These are phyloP conservation scores for Festucalex cinctus DNA, from an alignment of 2,113 vertebrate species.

Conservation along the genomic window DNA sequence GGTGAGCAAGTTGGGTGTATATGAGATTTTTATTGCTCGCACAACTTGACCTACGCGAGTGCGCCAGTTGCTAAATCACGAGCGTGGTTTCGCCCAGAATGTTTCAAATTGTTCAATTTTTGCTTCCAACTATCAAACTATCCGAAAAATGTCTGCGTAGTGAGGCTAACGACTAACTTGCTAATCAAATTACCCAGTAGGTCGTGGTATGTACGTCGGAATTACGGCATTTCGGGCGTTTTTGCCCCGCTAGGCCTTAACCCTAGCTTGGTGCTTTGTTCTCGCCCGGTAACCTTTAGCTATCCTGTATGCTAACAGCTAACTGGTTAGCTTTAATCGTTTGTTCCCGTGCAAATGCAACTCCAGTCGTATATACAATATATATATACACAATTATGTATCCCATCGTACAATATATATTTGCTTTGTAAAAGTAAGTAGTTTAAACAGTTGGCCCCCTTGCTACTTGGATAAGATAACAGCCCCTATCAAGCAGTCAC, in stretches of 20 bases:
- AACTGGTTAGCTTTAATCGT: neutral
- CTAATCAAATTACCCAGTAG: neutral
- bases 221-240: rapidly evolving
- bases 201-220: neutral
- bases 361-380: neutral
- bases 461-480: too few species aligned
- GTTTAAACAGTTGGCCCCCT: too few species aligned
- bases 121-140: neutral
- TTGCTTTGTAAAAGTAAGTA: neutral
- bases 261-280: slow-evolving; percentile 50
- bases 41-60: neutral
- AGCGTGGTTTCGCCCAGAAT: neutral
- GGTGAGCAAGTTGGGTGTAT: slow-evolving; percentile 39
- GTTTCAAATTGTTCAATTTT: neutral
- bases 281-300: slow-evolving; percentile 6
- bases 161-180: neutral
- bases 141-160: too few species aligned
- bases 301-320: neutral
- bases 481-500: too few species aligned
- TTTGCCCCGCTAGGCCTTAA: slow-evolving; percentile 31
- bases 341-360: neutral
- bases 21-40: too few species aligned
- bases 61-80: neutral
- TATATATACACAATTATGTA: neutral
- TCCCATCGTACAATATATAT: neutral